A percentile compares a stretch with the other conserved stretches of the same genome.
Evolutionary conservation across 2,797 vertebrate species (phyloP).

Genomic region (Lacerta agilis): DNA sequence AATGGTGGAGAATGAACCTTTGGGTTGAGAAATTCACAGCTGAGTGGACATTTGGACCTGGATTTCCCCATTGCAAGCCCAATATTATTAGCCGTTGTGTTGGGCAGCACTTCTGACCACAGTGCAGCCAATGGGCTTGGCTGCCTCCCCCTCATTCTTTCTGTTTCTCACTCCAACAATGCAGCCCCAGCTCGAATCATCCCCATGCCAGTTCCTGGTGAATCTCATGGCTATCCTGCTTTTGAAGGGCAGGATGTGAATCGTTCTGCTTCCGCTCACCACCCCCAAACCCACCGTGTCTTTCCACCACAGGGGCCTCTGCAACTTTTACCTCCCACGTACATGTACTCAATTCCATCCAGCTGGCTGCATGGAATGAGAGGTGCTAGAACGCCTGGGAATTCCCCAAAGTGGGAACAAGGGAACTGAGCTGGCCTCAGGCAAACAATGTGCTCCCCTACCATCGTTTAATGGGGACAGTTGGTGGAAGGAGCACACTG

Average conservation of each 20-base stretch:
- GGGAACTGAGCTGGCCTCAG: background rate
- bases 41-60: background rate
- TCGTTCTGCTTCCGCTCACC: background rate
- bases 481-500: background rate
- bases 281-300: background rate
- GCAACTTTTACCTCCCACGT: background rate
- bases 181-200: background rate
- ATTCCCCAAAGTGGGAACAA: background rate
- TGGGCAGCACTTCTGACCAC: background rate
- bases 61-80: too few relatives aligned
- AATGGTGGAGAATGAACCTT: background rate
- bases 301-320: background rate
- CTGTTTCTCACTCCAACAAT: background rate
- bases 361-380: background rate
- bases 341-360: background rate
- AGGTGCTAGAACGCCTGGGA: background rate
- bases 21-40: background rate
- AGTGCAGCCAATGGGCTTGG: background rate
- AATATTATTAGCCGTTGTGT: too few relatives aligned
- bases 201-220: background rate
- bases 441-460: background rate
- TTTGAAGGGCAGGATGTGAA: background rate
- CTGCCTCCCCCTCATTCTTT: background rate
- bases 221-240: background rate
- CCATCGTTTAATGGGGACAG: background rate